Evolutionary conservation across 2,113 vertebrate species (phyloP).

Genomic region (Eudyptes chrysolophus): DNA sequence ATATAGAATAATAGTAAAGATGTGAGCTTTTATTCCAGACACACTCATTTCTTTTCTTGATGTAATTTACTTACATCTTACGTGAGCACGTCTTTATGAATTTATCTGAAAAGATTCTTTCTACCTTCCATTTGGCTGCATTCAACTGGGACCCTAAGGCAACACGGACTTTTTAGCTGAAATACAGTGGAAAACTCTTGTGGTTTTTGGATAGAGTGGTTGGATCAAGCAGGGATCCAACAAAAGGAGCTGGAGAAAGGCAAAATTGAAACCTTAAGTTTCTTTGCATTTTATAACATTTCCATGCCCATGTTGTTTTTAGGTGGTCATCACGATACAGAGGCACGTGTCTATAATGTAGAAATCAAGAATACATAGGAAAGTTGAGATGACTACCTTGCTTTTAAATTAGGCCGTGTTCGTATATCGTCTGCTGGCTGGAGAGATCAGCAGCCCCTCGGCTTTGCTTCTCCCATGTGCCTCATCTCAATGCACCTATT

Average conservation of each 20-base stretch:
- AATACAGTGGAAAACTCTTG: slow-evolving; percentile 20
- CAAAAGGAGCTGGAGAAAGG: neutral
- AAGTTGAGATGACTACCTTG: neutral
- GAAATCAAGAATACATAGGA: neutral
- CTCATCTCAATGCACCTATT: neutral
- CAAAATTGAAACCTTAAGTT: slow-evolving; percentile 13
- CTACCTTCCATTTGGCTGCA: neutral
- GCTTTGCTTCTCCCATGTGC: neutral
- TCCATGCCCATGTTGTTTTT: neutral
- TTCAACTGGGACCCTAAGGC: neutral
- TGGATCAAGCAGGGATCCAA: neutral
- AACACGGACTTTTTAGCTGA: neutral
- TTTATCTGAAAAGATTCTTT: slow-evolving; percentile 7
- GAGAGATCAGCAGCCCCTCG: neutral
- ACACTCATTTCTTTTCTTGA: neutral
- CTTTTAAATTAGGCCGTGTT: neutral
- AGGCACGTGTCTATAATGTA: neutral
- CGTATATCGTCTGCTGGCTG: neutral
- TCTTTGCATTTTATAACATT: neutral
- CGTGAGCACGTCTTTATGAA: neutral
- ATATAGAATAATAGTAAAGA: neutral
- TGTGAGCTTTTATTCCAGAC: neutral
- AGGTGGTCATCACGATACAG: neutral
- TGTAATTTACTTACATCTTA: slow-evolving; percentile 10
- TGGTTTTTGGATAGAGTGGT: neutral